A percentile compares a stretch with the other conserved stretches of the same genome.
phyloP scores from a whole-genome alignment of 2,113 vertebrate genomes.

The Hippocampus guttulatus region DNA sequence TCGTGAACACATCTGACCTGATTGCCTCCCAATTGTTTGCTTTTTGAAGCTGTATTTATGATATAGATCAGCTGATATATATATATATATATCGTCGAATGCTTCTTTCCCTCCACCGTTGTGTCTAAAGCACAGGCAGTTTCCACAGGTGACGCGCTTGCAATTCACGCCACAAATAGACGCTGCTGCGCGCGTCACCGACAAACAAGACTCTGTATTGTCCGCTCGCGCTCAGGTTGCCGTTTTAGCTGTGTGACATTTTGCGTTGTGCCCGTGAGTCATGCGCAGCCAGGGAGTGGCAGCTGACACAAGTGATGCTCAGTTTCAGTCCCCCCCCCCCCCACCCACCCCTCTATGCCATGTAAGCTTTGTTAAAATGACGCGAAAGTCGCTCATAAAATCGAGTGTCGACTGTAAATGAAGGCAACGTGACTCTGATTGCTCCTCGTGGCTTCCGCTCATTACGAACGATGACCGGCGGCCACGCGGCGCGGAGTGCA shows the following conservation, averaged over 20 bases:
- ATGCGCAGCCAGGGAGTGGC: constrained; percentile 26
- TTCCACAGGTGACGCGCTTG: constrained; percentile 8
- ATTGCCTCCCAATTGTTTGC: too few relatives aligned
- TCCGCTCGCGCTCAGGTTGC: constrained; percentile 3
- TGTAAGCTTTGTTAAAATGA: not conserved
- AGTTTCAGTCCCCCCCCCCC: not conserved
- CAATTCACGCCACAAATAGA: constrained; percentile 27
- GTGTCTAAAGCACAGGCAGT: not conserved
- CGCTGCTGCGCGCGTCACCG: constrained; percentile 4
- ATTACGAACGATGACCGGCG: not conserved
- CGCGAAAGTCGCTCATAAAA: not conserved
- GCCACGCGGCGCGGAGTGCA: not conserved
- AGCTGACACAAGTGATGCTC: not conserved
- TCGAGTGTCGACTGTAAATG: not conserved
- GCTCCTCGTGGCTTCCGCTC: not conserved
- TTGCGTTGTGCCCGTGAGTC: constrained; percentile 41
- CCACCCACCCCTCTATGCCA: not conserved
- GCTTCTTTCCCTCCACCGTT: not conserved
- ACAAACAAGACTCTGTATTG: constrained; percentile 13
- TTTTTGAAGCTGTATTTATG: too few relatives aligned
- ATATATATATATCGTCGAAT: too few relatives aligned
- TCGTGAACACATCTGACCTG: too few relatives aligned
- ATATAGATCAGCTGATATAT: too few relatives aligned
- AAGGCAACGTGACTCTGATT: not conserved
- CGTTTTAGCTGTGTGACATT: constrained; percentile 29